Evolutionary conservation across 2,797 vertebrate genomes (phyloP).

Genomic region (Poecilia gillii): DNA sequence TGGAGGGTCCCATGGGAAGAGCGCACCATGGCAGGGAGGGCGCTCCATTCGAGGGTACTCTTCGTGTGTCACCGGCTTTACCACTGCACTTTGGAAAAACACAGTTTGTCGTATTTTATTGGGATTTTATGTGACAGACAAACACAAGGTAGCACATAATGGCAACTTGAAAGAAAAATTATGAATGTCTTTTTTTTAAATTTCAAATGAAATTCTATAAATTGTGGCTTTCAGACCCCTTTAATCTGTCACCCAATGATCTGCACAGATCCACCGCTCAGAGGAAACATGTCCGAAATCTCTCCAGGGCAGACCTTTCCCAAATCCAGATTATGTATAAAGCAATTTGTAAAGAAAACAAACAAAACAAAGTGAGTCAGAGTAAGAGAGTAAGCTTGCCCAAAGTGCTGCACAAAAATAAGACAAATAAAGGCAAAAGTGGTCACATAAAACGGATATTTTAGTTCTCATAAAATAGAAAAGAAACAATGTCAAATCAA

Average conservation of each 20-base stretch:
- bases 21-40: slow-evolving; percentile 88
- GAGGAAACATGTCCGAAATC: not conserved
- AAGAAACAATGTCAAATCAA: not conserved
- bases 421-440: not conserved
- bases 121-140: not conserved
- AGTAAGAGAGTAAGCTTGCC: not conserved
- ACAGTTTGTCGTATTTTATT: not conserved
- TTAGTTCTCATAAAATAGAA: not conserved
- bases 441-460: not conserved
- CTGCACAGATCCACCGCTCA: not conserved
- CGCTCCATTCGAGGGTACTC: slow-evolving; percentile 90
- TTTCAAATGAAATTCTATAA: not conserved
- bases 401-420: not conserved
- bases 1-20: slow-evolving; percentile 90
- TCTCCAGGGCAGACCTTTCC: not conserved
- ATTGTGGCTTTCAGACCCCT: not conserved
- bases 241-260: not conserved
- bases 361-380: too few species aligned
- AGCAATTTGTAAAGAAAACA: not conserved
- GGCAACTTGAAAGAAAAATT: not conserved
- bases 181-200: too few species aligned
- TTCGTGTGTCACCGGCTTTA: slow-evolving; percentile 1
- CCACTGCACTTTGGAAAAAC: not conserved
- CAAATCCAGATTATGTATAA: not conserved
- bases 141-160: not conserved